These are phyloP conservation scores for Itoplectis maculator DNA, from an alignment of 2,888 invertebrate species.

Conservation along the genomic window DNA sequence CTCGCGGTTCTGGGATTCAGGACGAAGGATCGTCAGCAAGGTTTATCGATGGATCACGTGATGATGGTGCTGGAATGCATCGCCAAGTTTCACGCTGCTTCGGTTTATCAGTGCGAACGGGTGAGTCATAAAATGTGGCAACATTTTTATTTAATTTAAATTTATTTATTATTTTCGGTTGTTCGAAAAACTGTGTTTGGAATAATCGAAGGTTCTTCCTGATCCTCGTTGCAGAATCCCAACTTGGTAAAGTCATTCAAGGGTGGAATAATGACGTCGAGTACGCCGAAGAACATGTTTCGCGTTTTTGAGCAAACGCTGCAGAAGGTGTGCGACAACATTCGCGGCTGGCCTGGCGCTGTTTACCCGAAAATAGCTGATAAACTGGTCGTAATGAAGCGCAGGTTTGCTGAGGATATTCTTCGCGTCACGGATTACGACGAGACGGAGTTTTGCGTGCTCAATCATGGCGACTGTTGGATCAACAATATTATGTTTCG, in stretches of 20 bases:
- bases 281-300: constrained; percentile 60
- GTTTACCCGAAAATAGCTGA: constrained; percentile 47
- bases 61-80: constrained; percentile 67
- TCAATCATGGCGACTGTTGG: constrained; percentile 78
- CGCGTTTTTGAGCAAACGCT: constrained; percentile 52
- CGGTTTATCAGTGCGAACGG: constrained; percentile 71
- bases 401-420: constrained; percentile 36
- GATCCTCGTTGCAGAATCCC: constrained; percentile 68
- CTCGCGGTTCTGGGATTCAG: constrained; percentile 63
- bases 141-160: too few species aligned
- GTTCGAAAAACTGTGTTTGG: not conserved
- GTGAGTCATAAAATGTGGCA: constrained; percentile 58
- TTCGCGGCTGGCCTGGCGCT: constrained; percentile 66
- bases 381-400: constrained; percentile 54
- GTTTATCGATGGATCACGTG: constrained; percentile 69
- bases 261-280: constrained; percentile 65
- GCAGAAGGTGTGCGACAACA: constrained; percentile 34
- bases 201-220: not conserved
- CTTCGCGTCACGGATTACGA: constrained; percentile 57
- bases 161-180: too few species aligned
- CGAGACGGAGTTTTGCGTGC: constrained; percentile 73
- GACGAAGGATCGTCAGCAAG: constrained; percentile 70
- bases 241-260: constrained; percentile 60
- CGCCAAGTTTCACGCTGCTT: constrained; percentile 75
- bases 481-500: constrained; percentile 74